Base-by-base conservation (phyloP, 2,888 invertebrate species). In the Diaphora mendica region DNA sequence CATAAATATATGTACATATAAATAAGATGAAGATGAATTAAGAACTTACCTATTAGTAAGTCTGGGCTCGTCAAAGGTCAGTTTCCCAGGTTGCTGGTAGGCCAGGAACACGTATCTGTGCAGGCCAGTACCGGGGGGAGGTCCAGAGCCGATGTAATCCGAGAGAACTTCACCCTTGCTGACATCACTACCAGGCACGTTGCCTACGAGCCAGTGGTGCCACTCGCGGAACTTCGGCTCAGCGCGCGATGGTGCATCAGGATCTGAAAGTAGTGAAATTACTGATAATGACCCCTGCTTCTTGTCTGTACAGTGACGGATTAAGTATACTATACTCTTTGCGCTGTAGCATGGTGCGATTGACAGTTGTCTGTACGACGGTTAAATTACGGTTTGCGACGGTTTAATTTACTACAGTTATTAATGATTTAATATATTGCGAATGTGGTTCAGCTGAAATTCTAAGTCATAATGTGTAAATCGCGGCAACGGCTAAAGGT, bases 131-230 rank as follows among this genome's bases (percentile, higher is more conserved):
- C 92, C 97, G 82, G 97, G 93, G 33, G 98, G 98, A 0, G 99
- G 99, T 30, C 98, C 98, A 15, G 99, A 97, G 64, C 99, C 99
- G 51, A 98, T 91, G 92, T 98, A 99, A 8, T 96, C 97, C 0
- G 98, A 96, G 0, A 99, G 94, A 0, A 96, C 96, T 73, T 98
- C 97, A 9, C 99, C 99, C 5, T 96, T 94, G 0, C 90, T 86
- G 3, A 99, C 89, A 82, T 98, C 95, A 79, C 89, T 92, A 20
- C 97, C 98, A 26, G 97, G 97, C 82, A 99, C 76, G 78, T 89
- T 89, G 59, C 97, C 97, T 0, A 99, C 97, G 8, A 99, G 91
- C 99, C 99, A 99, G 92, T 99, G 99, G 87, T 98, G 98, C 97
- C 98, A 98, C 92, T 99, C 99, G 55, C 98, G 96, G 90, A 96